These are phyloP conservation scores for Plemyria rubiginata DNA, from an alignment of 2,888 invertebrate species.

Conservation along the genomic window DNA sequence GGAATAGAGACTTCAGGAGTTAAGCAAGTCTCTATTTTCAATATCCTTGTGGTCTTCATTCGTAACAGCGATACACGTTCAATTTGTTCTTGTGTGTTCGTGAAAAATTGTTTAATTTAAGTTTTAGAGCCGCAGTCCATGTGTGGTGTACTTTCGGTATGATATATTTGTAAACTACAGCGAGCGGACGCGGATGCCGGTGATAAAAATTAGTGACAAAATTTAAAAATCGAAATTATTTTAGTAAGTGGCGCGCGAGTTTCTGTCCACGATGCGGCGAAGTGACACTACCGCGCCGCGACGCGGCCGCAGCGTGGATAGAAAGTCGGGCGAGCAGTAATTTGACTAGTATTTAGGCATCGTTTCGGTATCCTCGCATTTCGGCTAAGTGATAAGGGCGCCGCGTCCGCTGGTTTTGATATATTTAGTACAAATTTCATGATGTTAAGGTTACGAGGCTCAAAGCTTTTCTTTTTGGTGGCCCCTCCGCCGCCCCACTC, in stretches of 20 bases:
- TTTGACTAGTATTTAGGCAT: constrained; percentile 82
- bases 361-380: constrained; percentile 85
- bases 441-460: constrained; percentile 85
- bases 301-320: constrained; percentile 40
- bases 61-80: constrained; percentile 80
- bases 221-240: constrained; percentile 81
- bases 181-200: constrained; percentile 80
- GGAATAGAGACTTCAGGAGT: constrained; percentile 56
- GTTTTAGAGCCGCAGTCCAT: constrained; percentile 68
- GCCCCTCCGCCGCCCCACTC: constrained; percentile 63
- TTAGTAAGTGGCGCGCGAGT: constrained; percentile 59
- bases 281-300: constrained; percentile 46
- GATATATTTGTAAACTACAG: constrained; percentile 81
- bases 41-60: constrained; percentile 85
- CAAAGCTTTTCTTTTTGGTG: constrained; percentile 83
- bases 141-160: constrained; percentile 72
- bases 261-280: constrained; percentile 46
- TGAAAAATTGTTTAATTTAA: constrained; percentile 61
- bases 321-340: constrained; percentile 50
- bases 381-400: constrained; percentile 81
- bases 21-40: constrained; percentile 58
- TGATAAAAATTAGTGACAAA: constrained; percentile 82
- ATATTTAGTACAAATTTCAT: constrained; percentile 85
- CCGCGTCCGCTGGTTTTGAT: constrained; percentile 82
- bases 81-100: constrained; percentile 67